Conservation (phyloP, 1,140 invertebrate species). For the Fopius arisanus region DNA sequence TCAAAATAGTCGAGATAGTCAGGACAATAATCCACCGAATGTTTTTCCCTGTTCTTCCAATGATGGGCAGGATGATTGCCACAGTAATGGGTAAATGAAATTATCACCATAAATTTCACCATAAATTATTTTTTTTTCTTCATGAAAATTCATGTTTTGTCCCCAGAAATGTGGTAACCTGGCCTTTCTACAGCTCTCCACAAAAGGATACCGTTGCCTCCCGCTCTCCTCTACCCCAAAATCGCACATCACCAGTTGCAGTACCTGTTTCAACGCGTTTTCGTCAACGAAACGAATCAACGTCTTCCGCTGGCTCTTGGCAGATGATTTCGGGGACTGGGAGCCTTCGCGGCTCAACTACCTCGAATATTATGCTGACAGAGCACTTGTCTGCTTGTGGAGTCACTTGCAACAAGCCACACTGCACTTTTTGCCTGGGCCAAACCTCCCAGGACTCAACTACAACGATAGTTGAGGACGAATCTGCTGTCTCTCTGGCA, state of each 20-base stretch:
- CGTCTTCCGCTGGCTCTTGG: slow-evolving; percentile 70
- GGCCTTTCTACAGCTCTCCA: slow-evolving; percentile 49
- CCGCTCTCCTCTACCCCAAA: slow-evolving; percentile 54
- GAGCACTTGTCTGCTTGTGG: slow-evolving; percentile 51
- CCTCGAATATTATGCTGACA: slow-evolving; percentile 60
- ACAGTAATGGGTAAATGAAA: slow-evolving; percentile 57
- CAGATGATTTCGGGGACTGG: slow-evolving; percentile 75
- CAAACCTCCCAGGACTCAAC: slow-evolving; percentile 58
- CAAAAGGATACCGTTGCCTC: slow-evolving; percentile 51
- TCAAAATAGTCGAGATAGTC: slow-evolving; percentile 66
- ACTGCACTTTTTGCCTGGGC: slow-evolving; percentile 54
- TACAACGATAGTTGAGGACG: slow-evolving; percentile 61
- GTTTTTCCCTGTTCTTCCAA: slow-evolving; percentile 56
- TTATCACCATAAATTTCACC: not conserved
- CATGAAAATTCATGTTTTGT: not conserved
- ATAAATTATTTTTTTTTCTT: not conserved
- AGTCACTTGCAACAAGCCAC: slow-evolving; percentile 48
- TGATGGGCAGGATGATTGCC: slow-evolving; percentile 58
- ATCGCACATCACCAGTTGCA: slow-evolving; percentile 69
- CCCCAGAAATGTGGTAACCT: slow-evolving; percentile 47
- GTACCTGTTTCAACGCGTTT: slow-evolving; percentile 63
- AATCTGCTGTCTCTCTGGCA: slow-evolving; percentile 42
- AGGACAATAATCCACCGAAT: slow-evolving; percentile 59
- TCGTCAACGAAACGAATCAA: slow-evolving; percentile 69
- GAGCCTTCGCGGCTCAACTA: slow-evolving; percentile 68